A percentile compares a stretch with the other conserved stretches of the same genome.
phyloP scores from a whole-genome alignment of 2,888 invertebrate genomes.

The Lymantria dispar region DNA sequence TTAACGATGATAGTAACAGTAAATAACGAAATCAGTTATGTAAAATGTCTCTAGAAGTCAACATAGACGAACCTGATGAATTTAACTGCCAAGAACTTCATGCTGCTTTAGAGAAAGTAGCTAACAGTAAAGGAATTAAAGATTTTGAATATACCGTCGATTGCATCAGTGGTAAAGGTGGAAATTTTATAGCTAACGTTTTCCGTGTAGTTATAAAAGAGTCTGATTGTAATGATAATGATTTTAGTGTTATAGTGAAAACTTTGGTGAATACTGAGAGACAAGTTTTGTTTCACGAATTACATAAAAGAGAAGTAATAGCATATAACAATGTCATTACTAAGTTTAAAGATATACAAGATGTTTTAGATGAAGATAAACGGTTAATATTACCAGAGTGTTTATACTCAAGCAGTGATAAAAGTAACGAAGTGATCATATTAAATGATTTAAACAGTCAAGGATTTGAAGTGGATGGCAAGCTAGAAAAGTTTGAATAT shows the following conservation, averaged over 20 bases:
- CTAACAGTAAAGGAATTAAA: constrained; percentile 44
- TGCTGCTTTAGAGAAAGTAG: constrained; percentile 51
- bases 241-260: constrained; percentile 60
- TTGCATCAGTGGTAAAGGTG: constrained; percentile 57
- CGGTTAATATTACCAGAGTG: constrained; percentile 53
- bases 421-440: constrained; percentile 60
- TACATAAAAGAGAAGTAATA: constrained; percentile 63
- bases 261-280: constrained; percentile 63
- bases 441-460: constrained; percentile 56
- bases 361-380: constrained; percentile 35
- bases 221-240: constrained; percentile 36
- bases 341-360: constrained; percentile 50
- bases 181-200: constrained; percentile 63
- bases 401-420: constrained; percentile 46
- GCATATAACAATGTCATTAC: constrained; percentile 55
- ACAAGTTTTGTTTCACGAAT: constrained; percentile 60
- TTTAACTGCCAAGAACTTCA: constrained; percentile 66
- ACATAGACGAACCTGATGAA: constrained; percentile 70
- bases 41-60: constrained; percentile 73
- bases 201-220: constrained; percentile 61
- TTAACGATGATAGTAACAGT: constrained; percentile 22
- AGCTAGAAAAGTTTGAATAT: constrained; percentile 44
- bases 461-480: constrained; percentile 52
- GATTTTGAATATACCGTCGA: constrained; percentile 67
- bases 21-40: constrained; percentile 5